These are phyloP conservation scores for Theristicus caerulescens DNA, from an alignment of 2,113 vertebrate genomes.

Conservation along the genomic window DNA sequence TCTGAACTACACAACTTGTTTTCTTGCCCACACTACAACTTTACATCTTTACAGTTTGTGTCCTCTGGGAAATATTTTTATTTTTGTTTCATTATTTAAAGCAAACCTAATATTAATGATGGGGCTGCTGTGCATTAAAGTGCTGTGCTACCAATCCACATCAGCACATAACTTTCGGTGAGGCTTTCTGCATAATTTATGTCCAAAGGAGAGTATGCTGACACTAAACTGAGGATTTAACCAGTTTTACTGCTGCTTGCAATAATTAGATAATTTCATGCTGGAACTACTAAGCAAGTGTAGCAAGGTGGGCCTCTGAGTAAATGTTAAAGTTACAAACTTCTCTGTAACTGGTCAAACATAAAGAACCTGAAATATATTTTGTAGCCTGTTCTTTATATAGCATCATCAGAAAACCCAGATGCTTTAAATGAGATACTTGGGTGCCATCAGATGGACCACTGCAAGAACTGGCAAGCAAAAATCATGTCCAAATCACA, in stretches of 20 bases:
- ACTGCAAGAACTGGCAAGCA: background rate
- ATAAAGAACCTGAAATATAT: background rate
- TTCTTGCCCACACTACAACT: background rate
- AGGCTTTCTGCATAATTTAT: constrained; percentile 28
- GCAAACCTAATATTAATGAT: constrained; percentile 18
- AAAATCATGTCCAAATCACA: background rate
- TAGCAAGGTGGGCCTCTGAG: background rate
- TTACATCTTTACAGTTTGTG: background rate
- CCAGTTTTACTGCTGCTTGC: background rate
- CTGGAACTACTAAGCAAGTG: background rate
- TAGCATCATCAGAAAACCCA: background rate
- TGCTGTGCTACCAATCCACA: background rate
- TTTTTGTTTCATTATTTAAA: constrained; percentile 60
- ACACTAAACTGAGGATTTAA: constrained; percentile 3
- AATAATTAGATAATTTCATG: background rate
- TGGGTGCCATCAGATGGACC: constrained; percentile 4
- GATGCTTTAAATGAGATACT: background rate
- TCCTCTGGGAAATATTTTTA: constrained; percentile 8
- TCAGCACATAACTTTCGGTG: background rate
- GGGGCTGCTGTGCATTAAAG: background rate
- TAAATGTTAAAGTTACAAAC: background rate
- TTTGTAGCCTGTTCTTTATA: background rate
- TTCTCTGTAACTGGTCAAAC: background rate
- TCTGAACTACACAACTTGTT: constrained; percentile 2
- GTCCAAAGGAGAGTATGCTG: background rate